Base-by-base conservation (phyloP, 2,888 invertebrate species). In the Agrochola litura region DNA sequence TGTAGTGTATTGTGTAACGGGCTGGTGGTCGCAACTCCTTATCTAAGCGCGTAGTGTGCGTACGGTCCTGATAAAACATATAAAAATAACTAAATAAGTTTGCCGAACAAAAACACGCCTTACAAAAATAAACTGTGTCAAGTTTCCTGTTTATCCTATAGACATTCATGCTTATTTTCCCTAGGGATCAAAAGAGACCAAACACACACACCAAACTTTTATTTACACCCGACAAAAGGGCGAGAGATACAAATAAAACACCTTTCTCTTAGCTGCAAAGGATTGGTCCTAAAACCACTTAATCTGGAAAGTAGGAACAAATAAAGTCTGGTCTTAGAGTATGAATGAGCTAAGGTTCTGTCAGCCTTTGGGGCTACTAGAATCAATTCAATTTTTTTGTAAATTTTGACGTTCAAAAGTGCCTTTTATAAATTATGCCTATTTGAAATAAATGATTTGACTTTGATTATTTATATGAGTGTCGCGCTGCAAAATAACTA, bases 281-380 rank as follows among this genome's bases (percentile, higher is more conserved):
- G 69, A 77, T 83, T 74, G 46, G 52, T 69, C 65, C 68, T 77
- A 77, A 86, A 83, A 63, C 83, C 77, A 77, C 77, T 86, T 82
- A 82, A 82, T 82, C 72, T 69, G 70, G 60, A 77, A 82, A 74
- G n/a, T 63, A 66, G 77, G 64, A 72, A 46, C 49, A 73, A 85
- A 69, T 60, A 70, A 77, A 54, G 43, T 56, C 30, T 61, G 37
- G 30, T 4, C n/a, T 65, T 74, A 12, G 63, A 64, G 82, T 73
- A 70, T 76, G 52, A 60, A 81, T 54, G 1, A 54, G 52, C 0
- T 52, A 19, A 75, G 37, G n/a, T n/a, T 22, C 30, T 12, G 16
- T 25, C 6, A 58, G 14, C 4, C 16, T 16, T 16, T 49, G 16
- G 30, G 30, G 30, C 30, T 1, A 30, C 30, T 30, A 30, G 30